Base-by-base conservation (phyloP, 53 echinoderm and acorn worm species). In the Echinarachnius parma region DNA sequence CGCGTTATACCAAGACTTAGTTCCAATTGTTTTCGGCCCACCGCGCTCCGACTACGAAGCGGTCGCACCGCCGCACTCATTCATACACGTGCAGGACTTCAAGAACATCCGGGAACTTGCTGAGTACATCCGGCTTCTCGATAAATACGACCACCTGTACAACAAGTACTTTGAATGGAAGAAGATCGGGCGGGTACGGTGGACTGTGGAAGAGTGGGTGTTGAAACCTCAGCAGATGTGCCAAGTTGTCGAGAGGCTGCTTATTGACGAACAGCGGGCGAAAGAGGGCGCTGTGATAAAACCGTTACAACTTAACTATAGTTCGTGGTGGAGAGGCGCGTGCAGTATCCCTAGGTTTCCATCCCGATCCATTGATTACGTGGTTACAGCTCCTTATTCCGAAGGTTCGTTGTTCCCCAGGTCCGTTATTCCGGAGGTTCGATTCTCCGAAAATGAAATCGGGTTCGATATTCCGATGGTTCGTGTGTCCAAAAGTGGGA, bases 91-190 rank as follows among this genome's bases (percentile, higher is more conserved):
- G n/a, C 26, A 78, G 26, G 78, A 78, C 16, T 78, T 64, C 42
- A 28, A 52, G 2, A 52, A 49, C 28, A 34, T 78, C 16, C 31
- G 20, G 50, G 78, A 78, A 18, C 34, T 78, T 2, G 78, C 64
- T 15, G 20, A 50, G 14, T 78, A 49, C 36, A 16, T 78, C 13
- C 49, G 54, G 44, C 63, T 36, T 24, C 29, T 78, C n/a, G 57
- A 8, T 64, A 62, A 64, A 18, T 53, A 78, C 64, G 63, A 50
- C 19, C 53, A 19, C 1, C n/a, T 78, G 16, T 78, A 78, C 54
- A 78, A 78, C 54, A 64, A 49, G 39, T 78, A 52, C 25, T 64
- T 78, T 14, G 52, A 35, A 44, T 78, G 78, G 78, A 78, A 78
- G n/a, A 78, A 78, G 53, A 50, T 56, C 52, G 78, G 78, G 16